These are phyloP conservation scores for Bubo bubo DNA, from an alignment of 2,113 vertebrate species.

Conservation along the genomic window DNA sequence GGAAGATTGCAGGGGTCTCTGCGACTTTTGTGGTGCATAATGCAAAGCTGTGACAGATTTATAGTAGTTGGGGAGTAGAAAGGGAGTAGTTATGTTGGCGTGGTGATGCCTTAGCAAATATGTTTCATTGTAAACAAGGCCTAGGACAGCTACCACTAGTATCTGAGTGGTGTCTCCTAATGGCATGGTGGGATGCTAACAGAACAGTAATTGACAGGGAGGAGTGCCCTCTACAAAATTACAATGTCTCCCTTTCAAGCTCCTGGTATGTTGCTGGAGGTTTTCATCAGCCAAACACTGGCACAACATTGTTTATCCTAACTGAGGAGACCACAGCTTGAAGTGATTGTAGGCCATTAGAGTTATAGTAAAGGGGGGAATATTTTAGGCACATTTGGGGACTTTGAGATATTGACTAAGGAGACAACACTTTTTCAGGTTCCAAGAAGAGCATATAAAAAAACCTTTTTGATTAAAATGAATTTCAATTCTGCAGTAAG, in stretches of 20 bases:
- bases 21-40: background rate
- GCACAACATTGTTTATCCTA: background rate
- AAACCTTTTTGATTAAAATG: background rate
- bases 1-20: background rate
- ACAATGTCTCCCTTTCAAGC: background rate
- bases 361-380: background rate
- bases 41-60: background rate
- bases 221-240: background rate
- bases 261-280: background rate
- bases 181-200: background rate
- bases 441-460: background rate
- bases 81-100: background rate
- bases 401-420: background rate
- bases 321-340: background rate
- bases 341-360: background rate
- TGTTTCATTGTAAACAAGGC: background rate
- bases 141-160: background rate
- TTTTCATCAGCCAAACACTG: background rate
- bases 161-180: background rate
- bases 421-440: background rate
- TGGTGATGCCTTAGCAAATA: background rate
- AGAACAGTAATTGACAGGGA: constrained; percentile 16
- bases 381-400: background rate
- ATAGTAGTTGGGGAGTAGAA: background rate
- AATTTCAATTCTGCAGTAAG: background rate